phyloP scores from a whole-genome alignment of 2,113 vertebrate species.

The Mobula hypostoma region DNA sequence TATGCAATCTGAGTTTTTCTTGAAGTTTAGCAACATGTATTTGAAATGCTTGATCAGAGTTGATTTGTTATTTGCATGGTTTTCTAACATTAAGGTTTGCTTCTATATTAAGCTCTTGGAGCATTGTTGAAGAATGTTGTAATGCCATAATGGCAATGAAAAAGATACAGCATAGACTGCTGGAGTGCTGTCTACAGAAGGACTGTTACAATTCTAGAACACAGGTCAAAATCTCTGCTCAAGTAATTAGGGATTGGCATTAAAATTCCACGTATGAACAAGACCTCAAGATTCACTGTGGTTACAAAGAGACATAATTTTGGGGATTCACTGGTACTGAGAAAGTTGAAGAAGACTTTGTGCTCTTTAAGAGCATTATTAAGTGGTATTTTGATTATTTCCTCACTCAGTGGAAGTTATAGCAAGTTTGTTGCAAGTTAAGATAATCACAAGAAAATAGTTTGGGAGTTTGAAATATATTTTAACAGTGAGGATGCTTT shows the following conservation, averaged over 20 bases:
- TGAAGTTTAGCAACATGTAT: background rate
- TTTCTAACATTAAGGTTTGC: background rate
- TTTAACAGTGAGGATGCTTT: background rate
- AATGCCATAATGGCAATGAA: background rate
- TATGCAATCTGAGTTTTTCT: background rate
- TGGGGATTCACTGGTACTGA: background rate
- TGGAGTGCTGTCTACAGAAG: too few species aligned
- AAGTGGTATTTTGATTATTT: background rate
- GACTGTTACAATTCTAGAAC: too few species aligned
- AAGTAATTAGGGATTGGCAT: too few species aligned
- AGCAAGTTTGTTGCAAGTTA: background rate
- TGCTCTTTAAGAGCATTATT: background rate
- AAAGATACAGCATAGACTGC: background rate
- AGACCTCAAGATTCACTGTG: background rate
- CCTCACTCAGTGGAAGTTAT: background rate
- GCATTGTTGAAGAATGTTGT: background rate
- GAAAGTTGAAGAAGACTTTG: background rate
- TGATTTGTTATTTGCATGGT: background rate
- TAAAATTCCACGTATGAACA: too few species aligned
- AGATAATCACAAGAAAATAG: background rate
- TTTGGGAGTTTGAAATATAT: background rate
- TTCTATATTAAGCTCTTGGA: background rate
- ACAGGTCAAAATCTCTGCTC: too few species aligned
- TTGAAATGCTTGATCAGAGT: background rate
- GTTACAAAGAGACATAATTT: background rate